These are phyloP conservation scores for Lepilemur septentrionalis DNA, from an alignment of 2,797 vertebrate genomes.

Conservation along the genomic window DNA sequence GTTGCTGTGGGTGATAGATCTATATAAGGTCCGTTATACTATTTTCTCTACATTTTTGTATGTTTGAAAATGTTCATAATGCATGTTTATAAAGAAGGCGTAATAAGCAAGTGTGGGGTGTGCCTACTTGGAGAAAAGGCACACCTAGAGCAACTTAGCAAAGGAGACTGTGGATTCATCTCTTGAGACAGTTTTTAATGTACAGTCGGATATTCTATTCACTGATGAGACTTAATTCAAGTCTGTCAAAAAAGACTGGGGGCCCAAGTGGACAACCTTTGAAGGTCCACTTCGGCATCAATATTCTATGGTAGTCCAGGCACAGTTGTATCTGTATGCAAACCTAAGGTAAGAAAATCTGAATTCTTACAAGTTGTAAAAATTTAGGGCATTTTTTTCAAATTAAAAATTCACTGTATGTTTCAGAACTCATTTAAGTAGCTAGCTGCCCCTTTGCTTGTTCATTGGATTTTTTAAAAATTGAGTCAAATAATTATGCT, in stretches of 20 bases:
- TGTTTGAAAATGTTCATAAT: constrained; percentile 6
- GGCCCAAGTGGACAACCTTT: background rate
- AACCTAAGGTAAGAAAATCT: background rate
- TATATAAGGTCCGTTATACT: background rate
- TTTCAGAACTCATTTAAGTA: constrained; percentile 22
- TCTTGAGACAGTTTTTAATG: background rate
- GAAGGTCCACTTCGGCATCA: background rate
- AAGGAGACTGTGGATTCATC: constrained; percentile 15
- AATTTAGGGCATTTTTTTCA: background rate
- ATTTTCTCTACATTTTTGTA: background rate
- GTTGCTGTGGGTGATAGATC: background rate
- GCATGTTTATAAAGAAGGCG: background rate
- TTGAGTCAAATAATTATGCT: background rate
- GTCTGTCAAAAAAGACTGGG: background rate
- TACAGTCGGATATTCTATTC: background rate
- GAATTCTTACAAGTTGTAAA: constrained; percentile 9
- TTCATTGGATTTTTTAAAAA: background rate
- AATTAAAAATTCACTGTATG: background rate
- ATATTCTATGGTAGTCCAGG: background rate
- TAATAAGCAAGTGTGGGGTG: background rate
- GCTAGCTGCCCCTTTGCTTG: background rate
- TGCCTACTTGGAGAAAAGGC: background rate
- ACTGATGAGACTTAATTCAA: background rate
- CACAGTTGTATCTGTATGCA: background rate
- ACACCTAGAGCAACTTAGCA: background rate